A percentile compares a stretch with the other conserved stretches of the same genome.
Conservation (phyloP, 2,113 vertebrate species). For the Onychorhynchus coronatus region DNA sequence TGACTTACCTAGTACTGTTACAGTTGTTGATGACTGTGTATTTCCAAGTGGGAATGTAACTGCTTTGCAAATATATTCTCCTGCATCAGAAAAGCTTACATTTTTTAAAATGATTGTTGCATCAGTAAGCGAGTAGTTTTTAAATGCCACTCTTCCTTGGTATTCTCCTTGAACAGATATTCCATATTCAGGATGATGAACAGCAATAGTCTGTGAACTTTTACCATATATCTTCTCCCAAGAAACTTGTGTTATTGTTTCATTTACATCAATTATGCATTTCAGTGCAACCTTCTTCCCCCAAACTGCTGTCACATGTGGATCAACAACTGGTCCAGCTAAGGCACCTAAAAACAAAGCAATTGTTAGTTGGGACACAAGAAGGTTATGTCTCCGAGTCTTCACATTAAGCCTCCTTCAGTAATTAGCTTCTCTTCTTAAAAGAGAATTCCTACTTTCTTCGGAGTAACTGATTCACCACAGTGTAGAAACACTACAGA, state of each 20-base stretch:
- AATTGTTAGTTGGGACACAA: not conserved
- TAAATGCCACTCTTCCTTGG: conserved; percentile 83
- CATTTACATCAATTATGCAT: conserved; percentile 88
- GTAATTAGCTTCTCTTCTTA: not conserved
- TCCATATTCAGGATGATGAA: conserved; percentile 90
- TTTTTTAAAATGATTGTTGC: conserved; percentile 87
- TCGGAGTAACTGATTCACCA: not conserved
- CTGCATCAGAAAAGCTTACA: conserved; percentile 87
- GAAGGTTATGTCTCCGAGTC: not conserved
- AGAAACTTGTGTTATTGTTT: conserved; percentile 91
- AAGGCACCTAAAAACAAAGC: conserved; percentile 77
- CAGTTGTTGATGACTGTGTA: conserved; percentile 82
- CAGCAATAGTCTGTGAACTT: conserved; percentile 85
- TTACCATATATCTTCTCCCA: conserved; percentile 89
- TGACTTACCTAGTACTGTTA: conserved; percentile 90
- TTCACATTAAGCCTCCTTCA: not conserved
- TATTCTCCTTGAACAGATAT: conserved; percentile 86
- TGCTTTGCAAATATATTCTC: conserved; percentile 92
- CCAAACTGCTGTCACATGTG: conserved; percentile 85
- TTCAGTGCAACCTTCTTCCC: conserved; percentile 91
- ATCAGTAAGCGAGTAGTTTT: conserved; percentile 85
- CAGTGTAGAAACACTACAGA: not conserved
- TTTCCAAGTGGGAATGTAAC: conserved; percentile 94
- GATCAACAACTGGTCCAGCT: conserved; percentile 88
- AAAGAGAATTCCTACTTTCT: not conserved